Conservation (phyloP, 2,113 vertebrate species). For the Sardina pilchardus region DNA sequence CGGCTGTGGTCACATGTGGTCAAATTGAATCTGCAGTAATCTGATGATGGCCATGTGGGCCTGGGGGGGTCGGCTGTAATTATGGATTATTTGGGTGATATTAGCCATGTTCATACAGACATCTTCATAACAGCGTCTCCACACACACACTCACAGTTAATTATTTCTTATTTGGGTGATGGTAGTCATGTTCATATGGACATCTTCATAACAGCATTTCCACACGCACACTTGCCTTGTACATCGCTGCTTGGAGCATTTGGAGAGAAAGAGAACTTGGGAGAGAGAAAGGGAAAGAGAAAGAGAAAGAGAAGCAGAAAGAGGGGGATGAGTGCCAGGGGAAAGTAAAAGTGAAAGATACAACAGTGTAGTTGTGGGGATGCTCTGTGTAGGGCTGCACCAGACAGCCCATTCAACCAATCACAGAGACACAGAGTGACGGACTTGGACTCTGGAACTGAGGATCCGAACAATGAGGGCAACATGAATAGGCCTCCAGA, state of each 20-base stretch:
- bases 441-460: neutral
- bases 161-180: conserved; percentile 16
- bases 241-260: neutral
- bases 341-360: neutral
- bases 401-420: neutral
- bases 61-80: neutral
- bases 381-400: neutral
- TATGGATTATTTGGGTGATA: conserved; percentile 18
- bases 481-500: neutral
- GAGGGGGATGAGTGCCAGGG: conserved; percentile 5
- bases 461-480: neutral
- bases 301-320: conserved; percentile 13
- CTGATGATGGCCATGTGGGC: conserved; percentile 29
- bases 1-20: conserved; percentile 42
- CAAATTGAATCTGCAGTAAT: conserved; percentile 50
- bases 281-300: conserved; percentile 1
- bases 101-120: neutral
- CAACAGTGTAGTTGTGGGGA: neutral
- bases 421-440: neutral
- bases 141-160: neutral
- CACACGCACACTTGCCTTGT: conserved; percentile 1
- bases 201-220: conserved; percentile 8
- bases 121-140: conserved; percentile 12
- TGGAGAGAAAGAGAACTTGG: neutral
- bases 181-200: neutral